A percentile compares a stretch with the other conserved stretches of the same genome.
Conservation (phyloP, 1,140 invertebrate species). For the Heliothis subflexa region DNA sequence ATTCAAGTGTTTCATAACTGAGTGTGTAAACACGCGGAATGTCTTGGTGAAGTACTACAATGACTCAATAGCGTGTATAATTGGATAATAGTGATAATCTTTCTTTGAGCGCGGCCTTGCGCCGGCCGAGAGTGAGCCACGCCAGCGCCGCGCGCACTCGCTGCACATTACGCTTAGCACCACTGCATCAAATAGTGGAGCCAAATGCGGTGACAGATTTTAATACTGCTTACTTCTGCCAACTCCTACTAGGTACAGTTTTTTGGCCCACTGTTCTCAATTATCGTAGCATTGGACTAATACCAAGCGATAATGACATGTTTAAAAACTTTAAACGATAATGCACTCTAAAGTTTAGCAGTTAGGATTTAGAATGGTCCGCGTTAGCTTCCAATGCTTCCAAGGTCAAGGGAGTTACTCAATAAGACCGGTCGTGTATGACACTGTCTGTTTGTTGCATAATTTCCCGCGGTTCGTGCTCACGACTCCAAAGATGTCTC, state of each 20-base stretch:
- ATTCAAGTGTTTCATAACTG: conserved; percentile 42
- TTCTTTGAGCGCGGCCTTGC: conserved; percentile 67
- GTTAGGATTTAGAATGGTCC: conserved; percentile 62
- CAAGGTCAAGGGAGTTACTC: conserved; percentile 77
- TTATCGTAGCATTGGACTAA: conserved; percentile 77
- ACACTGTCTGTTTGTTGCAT: conserved; percentile 54
- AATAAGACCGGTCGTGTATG: conserved; percentile 68
- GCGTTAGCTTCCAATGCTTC: conserved; percentile 43
- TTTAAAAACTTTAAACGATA: conserved; percentile 68
- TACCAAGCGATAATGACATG: conserved; percentile 80
- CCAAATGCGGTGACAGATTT: conserved; percentile 52
- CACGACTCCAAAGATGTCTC: conserved; percentile 22
- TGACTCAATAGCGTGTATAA: conserved; percentile 70
- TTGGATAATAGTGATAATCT: conserved; percentile 80
- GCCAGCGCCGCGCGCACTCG: background rate
- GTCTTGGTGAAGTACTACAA: conserved; percentile 59
- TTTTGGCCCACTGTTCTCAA: conserved; percentile 79
- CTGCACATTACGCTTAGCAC: conserved; percentile 3
- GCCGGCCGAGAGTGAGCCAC: conserved; percentile 14
- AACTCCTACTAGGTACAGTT: conserved; percentile 60
- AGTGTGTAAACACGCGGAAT: conserved; percentile 49
- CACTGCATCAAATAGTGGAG: conserved; percentile 35
- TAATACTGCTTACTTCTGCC: conserved; percentile 40
- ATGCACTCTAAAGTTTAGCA: conserved; percentile 63
- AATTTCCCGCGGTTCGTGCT: conserved; percentile 55